These are phyloP conservation scores for Fragum whitleyi DNA, from an alignment of 2,888 invertebrate species.

Conservation along the genomic window DNA sequence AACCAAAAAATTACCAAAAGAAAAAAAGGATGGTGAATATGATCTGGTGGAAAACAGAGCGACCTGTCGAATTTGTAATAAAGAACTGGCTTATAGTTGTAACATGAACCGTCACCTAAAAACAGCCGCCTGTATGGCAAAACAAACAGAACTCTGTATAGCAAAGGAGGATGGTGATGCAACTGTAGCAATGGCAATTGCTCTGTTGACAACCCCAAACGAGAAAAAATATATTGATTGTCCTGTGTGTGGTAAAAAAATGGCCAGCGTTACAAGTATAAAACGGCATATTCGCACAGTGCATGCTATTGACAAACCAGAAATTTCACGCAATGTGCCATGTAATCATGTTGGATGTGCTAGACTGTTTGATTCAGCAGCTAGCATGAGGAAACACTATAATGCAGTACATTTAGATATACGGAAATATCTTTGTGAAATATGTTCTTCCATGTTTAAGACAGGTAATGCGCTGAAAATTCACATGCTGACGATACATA, in stretches of 20 bases:
- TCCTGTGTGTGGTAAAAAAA: background rate
- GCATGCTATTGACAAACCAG: background rate
- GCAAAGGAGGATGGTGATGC: background rate
- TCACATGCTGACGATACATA: conserved; percentile 16
- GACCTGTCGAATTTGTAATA: background rate
- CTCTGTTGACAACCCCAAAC: too few species aligned
- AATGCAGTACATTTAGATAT: conserved; percentile 17
- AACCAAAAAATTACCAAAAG: background rate
- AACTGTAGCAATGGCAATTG: too few species aligned
- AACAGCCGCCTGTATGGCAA: background rate
- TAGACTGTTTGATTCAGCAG: background rate
- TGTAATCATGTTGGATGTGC: conserved; percentile 10
- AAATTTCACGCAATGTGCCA: background rate
- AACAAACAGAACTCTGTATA: background rate
- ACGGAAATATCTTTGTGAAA: conserved; percentile 18
- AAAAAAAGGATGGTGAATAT: background rate
- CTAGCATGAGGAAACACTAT: conserved; percentile 2
- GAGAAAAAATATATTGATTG: background rate
- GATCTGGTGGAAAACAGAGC: background rate
- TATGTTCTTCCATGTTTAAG: conserved; percentile 21
- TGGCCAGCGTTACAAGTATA: background rate
- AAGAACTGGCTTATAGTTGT: background rate
- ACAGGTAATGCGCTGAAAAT: conserved; percentile 8
- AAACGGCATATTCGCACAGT: background rate
- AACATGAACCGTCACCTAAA: background rate